These are phyloP conservation scores for Halcyon senegalensis DNA, from an alignment of 2,113 vertebrate genomes.

Conservation along the genomic window DNA sequence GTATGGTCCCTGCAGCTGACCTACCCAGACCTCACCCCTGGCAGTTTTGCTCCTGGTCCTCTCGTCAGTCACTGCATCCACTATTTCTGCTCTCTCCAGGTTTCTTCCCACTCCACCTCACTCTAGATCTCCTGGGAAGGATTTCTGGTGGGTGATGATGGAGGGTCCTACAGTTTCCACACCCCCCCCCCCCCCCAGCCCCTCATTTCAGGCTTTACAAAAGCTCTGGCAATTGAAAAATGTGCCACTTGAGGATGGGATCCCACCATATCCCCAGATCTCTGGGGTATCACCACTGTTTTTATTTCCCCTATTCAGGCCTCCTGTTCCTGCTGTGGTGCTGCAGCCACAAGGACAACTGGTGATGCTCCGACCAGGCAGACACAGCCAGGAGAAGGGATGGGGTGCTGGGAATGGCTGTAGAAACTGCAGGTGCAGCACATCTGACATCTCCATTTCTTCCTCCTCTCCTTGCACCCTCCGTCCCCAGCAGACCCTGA, in stretches of 20 bases:
- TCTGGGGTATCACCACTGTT: not conserved
- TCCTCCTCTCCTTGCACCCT: not conserved
- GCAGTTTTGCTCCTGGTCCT: not conserved
- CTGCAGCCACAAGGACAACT: not conserved
- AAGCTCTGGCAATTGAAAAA: not conserved
- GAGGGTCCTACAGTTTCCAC: not conserved
- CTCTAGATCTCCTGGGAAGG: not conserved
- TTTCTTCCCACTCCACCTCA: not conserved
- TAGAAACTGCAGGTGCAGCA: not conserved
- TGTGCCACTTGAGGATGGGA: fast-evolving
- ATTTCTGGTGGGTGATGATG: not conserved
- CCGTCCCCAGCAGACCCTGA: not conserved
- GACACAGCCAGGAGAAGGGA: not conserved
- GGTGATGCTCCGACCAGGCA: not conserved
- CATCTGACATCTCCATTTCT: not conserved
- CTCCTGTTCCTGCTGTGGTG: not conserved
- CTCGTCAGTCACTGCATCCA: not conserved
- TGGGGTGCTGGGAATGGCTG: fast-evolving
- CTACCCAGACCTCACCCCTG: not conserved
- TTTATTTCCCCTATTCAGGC: not conserved
- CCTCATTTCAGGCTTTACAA: not conserved
- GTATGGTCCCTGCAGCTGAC: fast-evolving
- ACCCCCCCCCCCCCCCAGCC: fast-evolving
- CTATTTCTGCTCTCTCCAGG: not conserved
- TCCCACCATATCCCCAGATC: not conserved